Percentiles rank a stretch among this genome's conserved stretches.
phyloP scores from a whole-genome alignment of 1,140 invertebrate genomes.

The Eriocheir sinensis region DNA sequence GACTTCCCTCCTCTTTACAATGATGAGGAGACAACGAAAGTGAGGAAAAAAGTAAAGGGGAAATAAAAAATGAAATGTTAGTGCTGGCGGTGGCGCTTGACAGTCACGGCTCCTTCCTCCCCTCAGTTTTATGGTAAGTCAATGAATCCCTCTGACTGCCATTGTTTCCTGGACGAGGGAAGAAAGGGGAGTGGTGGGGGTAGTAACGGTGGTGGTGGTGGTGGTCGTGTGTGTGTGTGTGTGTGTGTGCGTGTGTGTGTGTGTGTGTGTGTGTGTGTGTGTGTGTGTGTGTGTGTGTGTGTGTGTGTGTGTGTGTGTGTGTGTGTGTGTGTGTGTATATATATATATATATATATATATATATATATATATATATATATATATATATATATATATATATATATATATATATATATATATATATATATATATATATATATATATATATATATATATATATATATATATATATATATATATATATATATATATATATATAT shows the following conservation, averaged over 20 bases:
- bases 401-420: not conserved
- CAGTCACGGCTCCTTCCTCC: not conserved
- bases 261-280: not conserved
- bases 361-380: no score
- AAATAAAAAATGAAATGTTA: not conserved
- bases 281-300: not conserved
- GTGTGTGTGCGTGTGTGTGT: not conserved
- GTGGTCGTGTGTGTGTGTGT: not conserved
- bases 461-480: not conserved
- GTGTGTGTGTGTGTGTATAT: not conserved
- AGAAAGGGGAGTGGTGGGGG: not conserved
- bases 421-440: no score
- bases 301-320: no score
- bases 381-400: no score
- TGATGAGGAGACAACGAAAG: not conserved
- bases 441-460: not conserved
- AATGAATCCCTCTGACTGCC: conserved; percentile 34
- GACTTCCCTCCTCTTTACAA: not conserved
- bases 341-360: no score
- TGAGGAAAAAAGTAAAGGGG: not conserved
- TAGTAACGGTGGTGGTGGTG: not conserved
- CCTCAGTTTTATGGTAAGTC: conserved; percentile 56
- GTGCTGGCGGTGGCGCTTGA: not conserved
- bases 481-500: not conserved
- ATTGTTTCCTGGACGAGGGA: conserved; percentile 27